phyloP scores from a whole-genome alignment of 2,888 invertebrate genomes.

The Dynastes tityus region DNA sequence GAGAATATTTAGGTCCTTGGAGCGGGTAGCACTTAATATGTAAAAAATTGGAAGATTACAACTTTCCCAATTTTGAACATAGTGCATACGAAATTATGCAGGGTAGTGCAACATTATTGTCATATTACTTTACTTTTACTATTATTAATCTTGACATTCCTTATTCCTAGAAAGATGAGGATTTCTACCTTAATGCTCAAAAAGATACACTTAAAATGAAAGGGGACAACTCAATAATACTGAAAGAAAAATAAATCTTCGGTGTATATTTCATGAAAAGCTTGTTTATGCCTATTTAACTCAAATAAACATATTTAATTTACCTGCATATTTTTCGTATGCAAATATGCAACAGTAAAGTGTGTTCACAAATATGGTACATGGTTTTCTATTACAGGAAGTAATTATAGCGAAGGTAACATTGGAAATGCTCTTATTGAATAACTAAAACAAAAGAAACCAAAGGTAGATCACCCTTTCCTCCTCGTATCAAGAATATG shows the following conservation, averaged over 20 bases:
- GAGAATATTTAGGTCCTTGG: conserved; percentile 1
- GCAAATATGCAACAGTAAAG: conserved; percentile 6
- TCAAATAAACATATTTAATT: neutral
- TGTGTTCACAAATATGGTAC: conserved; percentile 44
- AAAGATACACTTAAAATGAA: too few relatives aligned
- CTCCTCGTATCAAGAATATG: conserved; percentile 37
- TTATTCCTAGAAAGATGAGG: too few relatives aligned
- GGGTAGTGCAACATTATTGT: neutral
- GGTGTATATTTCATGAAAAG: too few relatives aligned
- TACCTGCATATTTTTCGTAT: conserved; percentile 26
- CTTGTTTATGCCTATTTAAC: neutral
- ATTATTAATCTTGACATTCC: too few relatives aligned
- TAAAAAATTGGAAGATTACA: conserved; percentile 7
- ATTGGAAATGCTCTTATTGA: conserved; percentile 70
- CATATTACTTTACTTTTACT: too few relatives aligned
- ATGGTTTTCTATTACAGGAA: conserved; percentile 32
- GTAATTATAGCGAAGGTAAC: conserved; percentile 69
- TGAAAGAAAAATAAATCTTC: too few relatives aligned
- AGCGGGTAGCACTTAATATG: neutral
- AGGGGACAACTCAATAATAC: too few relatives aligned
- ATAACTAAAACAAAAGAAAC: conserved; percentile 17
- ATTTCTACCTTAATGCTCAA: too few relatives aligned
- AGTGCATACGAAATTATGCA: conserved; percentile 18
- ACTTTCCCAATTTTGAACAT: neutral
- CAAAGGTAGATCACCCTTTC: conserved; percentile 48